phyloP scores from a whole-genome alignment of 2,888 invertebrate species.

The Diadegma fenestrale region DNA sequence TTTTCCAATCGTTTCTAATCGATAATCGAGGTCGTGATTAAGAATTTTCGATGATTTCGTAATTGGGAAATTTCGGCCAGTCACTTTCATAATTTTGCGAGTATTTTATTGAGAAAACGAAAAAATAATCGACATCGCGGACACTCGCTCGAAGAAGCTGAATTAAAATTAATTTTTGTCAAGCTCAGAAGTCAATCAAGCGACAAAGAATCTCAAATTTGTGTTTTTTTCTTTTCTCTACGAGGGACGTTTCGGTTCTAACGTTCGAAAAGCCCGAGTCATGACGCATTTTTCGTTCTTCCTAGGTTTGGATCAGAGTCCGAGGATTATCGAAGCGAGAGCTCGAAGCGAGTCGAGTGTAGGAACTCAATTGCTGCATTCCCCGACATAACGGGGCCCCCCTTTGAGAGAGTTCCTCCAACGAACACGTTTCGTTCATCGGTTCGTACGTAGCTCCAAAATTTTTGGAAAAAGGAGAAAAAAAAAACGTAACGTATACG shows the following conservation, averaged over 20 bases:
- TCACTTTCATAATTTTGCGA: neutral
- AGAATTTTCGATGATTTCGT: neutral
- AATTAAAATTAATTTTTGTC: neutral
- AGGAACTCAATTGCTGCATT: slow-evolving; percentile 73
- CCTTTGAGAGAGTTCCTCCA: slow-evolving; percentile 43
- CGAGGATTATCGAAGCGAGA: slow-evolving; percentile 40
- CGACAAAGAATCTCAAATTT: neutral
- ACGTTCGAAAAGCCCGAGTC: neutral
- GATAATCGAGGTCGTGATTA: neutral
- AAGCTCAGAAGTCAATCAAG: no score
- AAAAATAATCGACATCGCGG: neutral
- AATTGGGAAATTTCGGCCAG: neutral
- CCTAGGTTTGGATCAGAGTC: neutral
- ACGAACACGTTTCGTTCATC: slow-evolving; percentile 62
- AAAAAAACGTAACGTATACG: neutral
- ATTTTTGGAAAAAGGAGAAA: slow-evolving; percentile 54
- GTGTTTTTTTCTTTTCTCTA: neutral
- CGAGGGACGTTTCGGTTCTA: neutral
- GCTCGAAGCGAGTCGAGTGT: slow-evolving; percentile 58
- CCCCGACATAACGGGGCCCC: slow-evolving; percentile 78
- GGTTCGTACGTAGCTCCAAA: slow-evolving; percentile 54
- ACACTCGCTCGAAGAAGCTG: no score
- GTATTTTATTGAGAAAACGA: neutral
- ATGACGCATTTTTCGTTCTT: slow-evolving; percentile 30
- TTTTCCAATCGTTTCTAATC: neutral